These are phyloP conservation scores for Anoplopoma fimbria DNA, from an alignment of 2,113 vertebrate genomes.

Conservation along the genomic window DNA sequence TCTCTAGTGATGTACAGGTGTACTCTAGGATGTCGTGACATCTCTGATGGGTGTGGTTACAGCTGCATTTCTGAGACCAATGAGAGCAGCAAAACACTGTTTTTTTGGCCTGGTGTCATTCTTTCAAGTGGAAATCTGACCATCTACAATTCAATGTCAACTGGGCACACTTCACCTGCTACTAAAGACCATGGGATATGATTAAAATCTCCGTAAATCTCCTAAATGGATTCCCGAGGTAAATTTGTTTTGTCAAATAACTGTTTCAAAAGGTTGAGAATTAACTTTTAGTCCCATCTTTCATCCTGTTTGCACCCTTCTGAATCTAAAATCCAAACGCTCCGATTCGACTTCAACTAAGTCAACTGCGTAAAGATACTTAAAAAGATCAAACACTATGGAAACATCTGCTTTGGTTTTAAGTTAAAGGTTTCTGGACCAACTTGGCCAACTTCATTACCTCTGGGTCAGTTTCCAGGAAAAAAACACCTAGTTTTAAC, in stretches of 20 bases:
- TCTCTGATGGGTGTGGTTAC: background rate
- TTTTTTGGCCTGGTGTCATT: background rate
- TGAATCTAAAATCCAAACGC: background rate
- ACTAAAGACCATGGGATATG: background rate
- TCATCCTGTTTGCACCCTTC: too few species aligned
- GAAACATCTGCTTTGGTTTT: background rate
- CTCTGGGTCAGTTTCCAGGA: background rate
- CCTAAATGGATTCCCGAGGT: background rate
- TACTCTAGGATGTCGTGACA: background rate
- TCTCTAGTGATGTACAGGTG: background rate
- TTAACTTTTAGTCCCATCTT: too few species aligned
- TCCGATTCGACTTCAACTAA: background rate
- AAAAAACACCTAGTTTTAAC: background rate
- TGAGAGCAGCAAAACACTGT: background rate
- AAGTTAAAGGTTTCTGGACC: constrained; percentile 8
- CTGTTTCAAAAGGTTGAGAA: background rate
- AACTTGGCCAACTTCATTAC: constrained; percentile 12
- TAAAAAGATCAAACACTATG: background rate
- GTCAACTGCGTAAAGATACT: background rate
- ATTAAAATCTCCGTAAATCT: background rate
- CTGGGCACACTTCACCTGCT: background rate
- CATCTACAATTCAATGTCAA: background rate
- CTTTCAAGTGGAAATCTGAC: background rate
- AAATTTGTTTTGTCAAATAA: background rate
- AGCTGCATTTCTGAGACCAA: background rate